Evolutionary conservation across 2,888 invertebrate species (phyloP).

Genomic region (Chironomus tentans): DNA sequence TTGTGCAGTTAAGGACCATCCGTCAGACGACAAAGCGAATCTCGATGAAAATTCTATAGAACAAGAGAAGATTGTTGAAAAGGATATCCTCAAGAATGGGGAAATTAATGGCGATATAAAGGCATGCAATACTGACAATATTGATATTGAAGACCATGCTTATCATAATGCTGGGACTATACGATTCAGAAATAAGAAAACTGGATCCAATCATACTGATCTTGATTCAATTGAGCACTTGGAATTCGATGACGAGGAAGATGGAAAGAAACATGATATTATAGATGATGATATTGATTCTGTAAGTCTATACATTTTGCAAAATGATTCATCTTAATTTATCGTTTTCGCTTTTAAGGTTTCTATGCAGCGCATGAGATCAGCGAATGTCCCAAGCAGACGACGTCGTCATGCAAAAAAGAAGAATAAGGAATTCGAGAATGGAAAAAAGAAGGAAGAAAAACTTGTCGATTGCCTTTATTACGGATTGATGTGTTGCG

Average conservation of each 20-base stretch:
- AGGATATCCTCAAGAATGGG: constrained; percentile 17
- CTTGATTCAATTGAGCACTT: constrained; percentile 28
- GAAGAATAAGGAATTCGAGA: constrained; percentile 19
- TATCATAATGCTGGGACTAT: constrained; percentile 19
- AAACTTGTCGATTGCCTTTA: constrained; percentile 41
- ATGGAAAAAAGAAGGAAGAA: constrained; percentile 34
- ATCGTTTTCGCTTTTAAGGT: constrained; percentile 3
- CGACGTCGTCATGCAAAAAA: constrained; percentile 9
- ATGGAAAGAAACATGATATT: not conserved
- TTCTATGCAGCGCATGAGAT: constrained; percentile 12
- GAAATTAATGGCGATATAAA: not conserved
- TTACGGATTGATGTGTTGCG: constrained; percentile 42
- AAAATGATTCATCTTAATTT: not conserved
- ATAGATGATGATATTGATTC: constrained; percentile 26
- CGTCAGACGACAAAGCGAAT: constrained; percentile 4
- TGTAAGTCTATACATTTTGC: not conserved
- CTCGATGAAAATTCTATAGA: constrained; percentile 8
- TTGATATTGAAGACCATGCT: constrained; percentile 3
- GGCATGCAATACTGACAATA: constrained; percentile 11
- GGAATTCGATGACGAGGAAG: constrained; percentile 17
- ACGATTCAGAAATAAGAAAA: constrained; percentile 11
- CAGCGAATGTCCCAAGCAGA: not conserved
- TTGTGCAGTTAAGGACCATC: not conserved
- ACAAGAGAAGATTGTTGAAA: constrained; percentile 17
- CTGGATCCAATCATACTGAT: constrained; percentile 23